These are phyloP conservation scores for Oryzias curvinotus DNA, from an alignment of 2,113 vertebrate genomes.

Conservation along the genomic window DNA sequence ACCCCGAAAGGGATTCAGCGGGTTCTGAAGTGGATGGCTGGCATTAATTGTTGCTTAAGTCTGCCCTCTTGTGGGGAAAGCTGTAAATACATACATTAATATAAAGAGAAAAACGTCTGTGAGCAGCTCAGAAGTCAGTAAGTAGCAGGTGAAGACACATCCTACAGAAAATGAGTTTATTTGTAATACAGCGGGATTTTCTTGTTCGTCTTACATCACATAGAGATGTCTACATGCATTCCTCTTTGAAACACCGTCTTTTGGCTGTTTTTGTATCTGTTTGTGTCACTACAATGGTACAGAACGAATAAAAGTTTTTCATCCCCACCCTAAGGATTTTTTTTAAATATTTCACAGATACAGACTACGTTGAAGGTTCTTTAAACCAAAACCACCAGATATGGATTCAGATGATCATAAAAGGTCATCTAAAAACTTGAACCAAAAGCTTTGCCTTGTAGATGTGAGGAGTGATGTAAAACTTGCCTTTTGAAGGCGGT, in stretches of 20 bases:
- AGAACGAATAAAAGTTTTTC: conserved; percentile 43
- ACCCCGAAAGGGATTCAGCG: too few relatives aligned
- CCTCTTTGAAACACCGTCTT: conserved; percentile 42
- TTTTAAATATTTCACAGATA: conserved; percentile 62
- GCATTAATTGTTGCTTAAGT: neutral
- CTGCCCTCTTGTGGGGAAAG: conserved; percentile 42
- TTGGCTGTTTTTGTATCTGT: conserved; percentile 39
- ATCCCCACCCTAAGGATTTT: conserved; percentile 24
- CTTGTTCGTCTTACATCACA: conserved; percentile 50
- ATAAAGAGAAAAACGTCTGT: neutral
- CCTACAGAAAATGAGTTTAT: conserved; percentile 73
- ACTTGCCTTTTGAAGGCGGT: conserved; percentile 15
- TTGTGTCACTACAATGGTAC: conserved; percentile 59
- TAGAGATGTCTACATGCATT: conserved; percentile 49
- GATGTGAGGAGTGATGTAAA: conserved; percentile 40
- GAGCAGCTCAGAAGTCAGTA: neutral
- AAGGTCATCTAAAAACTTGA: neutral
- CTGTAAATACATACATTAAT: neutral
- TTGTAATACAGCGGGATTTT: conserved; percentile 63
- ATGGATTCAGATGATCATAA: conserved; percentile 40
- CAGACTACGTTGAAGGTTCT: conserved; percentile 58
- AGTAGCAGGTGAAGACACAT: conserved; percentile 28
- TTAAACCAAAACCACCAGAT: conserved; percentile 48
- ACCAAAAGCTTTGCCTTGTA: conserved; percentile 38
- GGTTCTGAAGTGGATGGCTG: too few relatives aligned